A percentile compares a stretch with the other conserved stretches of the same genome.
Conservation (phyloP, 2,113 vertebrate genomes). For the Thalassoma bifasciatum region DNA sequence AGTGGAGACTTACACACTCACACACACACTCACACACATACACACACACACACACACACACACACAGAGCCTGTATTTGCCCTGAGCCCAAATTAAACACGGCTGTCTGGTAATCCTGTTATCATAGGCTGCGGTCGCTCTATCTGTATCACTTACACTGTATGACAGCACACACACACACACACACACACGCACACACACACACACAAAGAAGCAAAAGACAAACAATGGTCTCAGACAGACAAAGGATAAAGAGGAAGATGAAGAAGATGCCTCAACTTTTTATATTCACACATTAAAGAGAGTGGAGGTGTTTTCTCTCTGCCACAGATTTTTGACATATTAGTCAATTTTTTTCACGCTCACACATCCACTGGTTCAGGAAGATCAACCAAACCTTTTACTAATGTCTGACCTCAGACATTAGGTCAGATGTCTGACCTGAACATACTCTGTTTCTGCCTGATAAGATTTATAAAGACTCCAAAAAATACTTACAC, state of each 20-base stretch:
- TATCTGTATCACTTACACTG: constrained; percentile 63
- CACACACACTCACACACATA: constrained; percentile 23
- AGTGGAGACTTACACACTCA: constrained; percentile 20
- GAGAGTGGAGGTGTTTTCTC: too few species aligned
- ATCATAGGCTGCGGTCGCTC: constrained; percentile 55
- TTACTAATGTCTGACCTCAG: background rate
- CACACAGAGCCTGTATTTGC: constrained; percentile 31
- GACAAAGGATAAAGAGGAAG: background rate
- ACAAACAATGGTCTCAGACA: background rate
- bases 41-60: constrained; percentile 14
- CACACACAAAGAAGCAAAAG: constrained; percentile 15
- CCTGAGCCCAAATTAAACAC: constrained; percentile 58
- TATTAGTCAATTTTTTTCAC: too few species aligned
- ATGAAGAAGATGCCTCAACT: too few species aligned
- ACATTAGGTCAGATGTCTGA: constrained; percentile 39
- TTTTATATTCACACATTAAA: too few species aligned
- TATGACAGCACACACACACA: constrained; percentile 26
- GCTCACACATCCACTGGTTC: too few species aligned
- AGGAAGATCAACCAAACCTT: too few species aligned
- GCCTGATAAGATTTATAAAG: too few species aligned
- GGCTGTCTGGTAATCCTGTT: constrained; percentile 66
- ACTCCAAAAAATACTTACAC: too few species aligned
- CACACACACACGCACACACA: constrained; percentile 24
- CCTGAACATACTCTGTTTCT: constrained; percentile 52
- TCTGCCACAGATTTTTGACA: too few species aligned